A percentile compares a stretch with the other conserved stretches of the same genome.
Evolutionary conservation across 2,888 invertebrate genomes (phyloP).

Genomic region (Apamea monoglypha): DNA sequence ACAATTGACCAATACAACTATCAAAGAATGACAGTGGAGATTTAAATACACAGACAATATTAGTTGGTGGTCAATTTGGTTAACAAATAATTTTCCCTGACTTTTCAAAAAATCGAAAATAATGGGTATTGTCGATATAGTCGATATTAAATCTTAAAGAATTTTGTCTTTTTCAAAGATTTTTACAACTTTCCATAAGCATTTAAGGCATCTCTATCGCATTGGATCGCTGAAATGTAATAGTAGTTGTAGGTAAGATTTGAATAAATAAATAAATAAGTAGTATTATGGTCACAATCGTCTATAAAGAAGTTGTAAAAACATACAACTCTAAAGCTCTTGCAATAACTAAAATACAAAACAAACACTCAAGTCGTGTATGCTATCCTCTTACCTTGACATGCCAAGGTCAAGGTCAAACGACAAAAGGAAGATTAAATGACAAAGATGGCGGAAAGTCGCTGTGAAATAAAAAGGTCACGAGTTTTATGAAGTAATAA

Average conservation of each 20-base stretch:
- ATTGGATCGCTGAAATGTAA: no score
- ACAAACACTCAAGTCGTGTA: not conserved
- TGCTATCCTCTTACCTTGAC: conserved; percentile 14
- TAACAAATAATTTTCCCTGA: not conserved
- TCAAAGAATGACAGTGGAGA: not conserved
- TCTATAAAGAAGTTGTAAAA: not conserved
- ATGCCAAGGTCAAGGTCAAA: conserved; percentile 32
- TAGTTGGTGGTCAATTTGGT: not conserved
- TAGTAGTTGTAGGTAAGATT: no score
- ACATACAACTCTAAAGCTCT: not conserved
- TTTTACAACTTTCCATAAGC: not conserved
- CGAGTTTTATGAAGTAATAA: conserved; percentile 43
- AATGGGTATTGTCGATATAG: not conserved
- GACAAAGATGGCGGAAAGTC: conserved; percentile 33
- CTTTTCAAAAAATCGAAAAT: not conserved
- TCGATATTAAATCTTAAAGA: not conserved
- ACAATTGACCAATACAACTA: not conserved
- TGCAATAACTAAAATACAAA: not conserved
- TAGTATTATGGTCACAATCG: not conserved
- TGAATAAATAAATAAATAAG: no score
- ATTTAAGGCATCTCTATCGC: no score
- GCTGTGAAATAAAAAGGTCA: conserved; percentile 29
- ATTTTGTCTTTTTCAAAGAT: not conserved
- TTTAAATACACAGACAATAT: not conserved
- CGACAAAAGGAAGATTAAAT: conserved; percentile 39